A percentile compares a stretch with the other conserved stretches of the same genome.
Evolutionary conservation across 1,140 invertebrate species (phyloP).

Genomic region (Apolygus lucorum): DNA sequence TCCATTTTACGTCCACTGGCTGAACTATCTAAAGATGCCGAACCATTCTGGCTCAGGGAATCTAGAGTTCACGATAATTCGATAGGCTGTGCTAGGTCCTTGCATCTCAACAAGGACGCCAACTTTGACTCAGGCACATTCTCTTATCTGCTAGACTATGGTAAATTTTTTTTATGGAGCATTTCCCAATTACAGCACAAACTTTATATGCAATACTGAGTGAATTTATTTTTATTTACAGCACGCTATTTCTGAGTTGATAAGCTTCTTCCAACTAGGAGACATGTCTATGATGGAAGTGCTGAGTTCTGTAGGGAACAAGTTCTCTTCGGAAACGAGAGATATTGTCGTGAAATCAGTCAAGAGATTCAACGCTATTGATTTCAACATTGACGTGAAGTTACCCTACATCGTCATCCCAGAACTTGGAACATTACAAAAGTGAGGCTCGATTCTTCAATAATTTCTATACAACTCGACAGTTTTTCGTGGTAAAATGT

Average conservation of each 20-base stretch:
- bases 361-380: slow-evolving; percentile 56
- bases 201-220: too few species aligned
- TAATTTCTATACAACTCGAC: not conserved
- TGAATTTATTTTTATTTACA: slow-evolving; percentile 44
- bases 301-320: slow-evolving; percentile 33
- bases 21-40: too few species aligned
- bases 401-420: slow-evolving; percentile 70
- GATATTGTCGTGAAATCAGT: slow-evolving; percentile 44
- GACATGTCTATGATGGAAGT: slow-evolving; percentile 29
- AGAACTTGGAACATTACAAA: slow-evolving; percentile 63
- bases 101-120: too few species aligned
- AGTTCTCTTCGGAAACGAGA: slow-evolving; percentile 35
- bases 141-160: too few species aligned
- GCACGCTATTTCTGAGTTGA: slow-evolving; percentile 64
- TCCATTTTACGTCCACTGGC: too few species aligned
- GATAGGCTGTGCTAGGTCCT: too few species aligned
- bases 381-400: slow-evolving; percentile 65
- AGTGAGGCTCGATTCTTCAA: too few species aligned
- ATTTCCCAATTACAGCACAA: too few species aligned
- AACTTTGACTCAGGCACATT: too few species aligned
- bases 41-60: too few species aligned
- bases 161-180: too few species aligned
- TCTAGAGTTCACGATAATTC: too few species aligned
- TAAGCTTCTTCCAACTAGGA: slow-evolving; percentile 59
- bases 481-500: not conserved